Conservation (phyloP, 1,140 invertebrate genomes). For the Elymnias hypermnestra region DNA sequence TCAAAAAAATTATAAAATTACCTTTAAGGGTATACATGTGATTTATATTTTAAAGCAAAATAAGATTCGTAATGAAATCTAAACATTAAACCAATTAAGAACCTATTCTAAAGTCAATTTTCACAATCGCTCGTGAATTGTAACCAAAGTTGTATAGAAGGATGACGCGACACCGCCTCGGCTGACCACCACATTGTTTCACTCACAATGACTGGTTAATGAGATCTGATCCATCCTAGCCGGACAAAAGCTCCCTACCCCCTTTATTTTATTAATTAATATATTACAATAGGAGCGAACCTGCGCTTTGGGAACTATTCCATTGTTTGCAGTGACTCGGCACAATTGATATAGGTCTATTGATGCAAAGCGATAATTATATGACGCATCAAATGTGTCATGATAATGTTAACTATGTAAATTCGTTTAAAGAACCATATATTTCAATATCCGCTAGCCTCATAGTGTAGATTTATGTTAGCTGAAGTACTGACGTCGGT, state of each 20-base stretch:
- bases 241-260: slow-evolving; percentile 62
- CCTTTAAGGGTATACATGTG: too few relatives aligned
- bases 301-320: slow-evolving; percentile 61
- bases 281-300: slow-evolving; percentile 71
- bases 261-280: slow-evolving; percentile 74
- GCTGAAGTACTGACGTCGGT: too few relatives aligned
- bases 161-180: slow-evolving; percentile 42
- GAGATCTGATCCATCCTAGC: slow-evolving; percentile 68
- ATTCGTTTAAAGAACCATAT: too few relatives aligned
- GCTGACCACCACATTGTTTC: slow-evolving; percentile 55
- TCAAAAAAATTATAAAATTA: too few relatives aligned
- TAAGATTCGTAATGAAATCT: not conserved
- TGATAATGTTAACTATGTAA: slow-evolving; percentile 6
- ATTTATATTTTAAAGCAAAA: not conserved
- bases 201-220: slow-evolving; percentile 70
- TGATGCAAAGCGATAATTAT: slow-evolving; percentile 25
- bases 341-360: slow-evolving; percentile 38
- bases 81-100: not conserved
- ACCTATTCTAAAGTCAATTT: not conserved
- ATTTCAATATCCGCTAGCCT: too few relatives aligned
- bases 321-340: slow-evolving; percentile 59
- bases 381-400: not conserved
- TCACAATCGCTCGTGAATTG: slow-evolving; percentile 4
- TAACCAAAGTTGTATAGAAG: slow-evolving; percentile 24
- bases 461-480: too few relatives aligned